Base-by-base conservation (phyloP, 2,113 vertebrate species). In the Xenopus borealis region DNA sequence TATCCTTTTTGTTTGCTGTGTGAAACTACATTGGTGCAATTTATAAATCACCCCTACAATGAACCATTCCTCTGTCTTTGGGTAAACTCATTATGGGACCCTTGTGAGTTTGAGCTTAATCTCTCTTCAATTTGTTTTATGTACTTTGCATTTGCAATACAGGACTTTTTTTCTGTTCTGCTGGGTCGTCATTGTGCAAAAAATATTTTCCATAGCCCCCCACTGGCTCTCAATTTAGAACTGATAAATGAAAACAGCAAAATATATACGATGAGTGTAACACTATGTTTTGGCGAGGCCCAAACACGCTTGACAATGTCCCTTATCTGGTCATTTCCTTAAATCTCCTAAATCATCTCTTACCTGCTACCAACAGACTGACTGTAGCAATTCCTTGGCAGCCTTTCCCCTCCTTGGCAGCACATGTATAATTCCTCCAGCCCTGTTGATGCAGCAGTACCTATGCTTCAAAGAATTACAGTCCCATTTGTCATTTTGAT, bases 251-350 rank as follows among this genome's bases (percentile, higher is more conserved):
- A 58, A 14, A 10, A n/a, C n/a, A n/a, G n/a, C n/a, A n/a, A n/a
- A n/a, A n/a, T n/a, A n/a, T n/a, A n/a, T n/a, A n/a, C n/a, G n/a
- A n/a, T n/a, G n/a, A n/a, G n/a, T n/a, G n/a, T n/a, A n/a, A n/a
- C n/a, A n/a, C n/a, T n/a, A n/a, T n/a, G 23, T 52, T 64, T 65
- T 53, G 58, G 58, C 58, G 45, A 50, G 46, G 58, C 69, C 23
- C 69, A 75, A 73, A 73, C 58, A 69, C 53, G 44, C 69, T 68
- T 68, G 66, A 75, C 69, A 75, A 62, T 75, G 73, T 69, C 72
- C 58, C 66, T 75, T 69, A 75, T 69, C 55, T 62, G 58, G 44
- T 66, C 69, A 46, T 58, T 69, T 69, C 59, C 57, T 52, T 50
- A 16, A 12, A 61, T 64, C 57, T 62, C 23, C 52, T 59, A 75